Conservation (phyloP, 2,888 invertebrate species). For the Eristalis arbustorum region DNA sequence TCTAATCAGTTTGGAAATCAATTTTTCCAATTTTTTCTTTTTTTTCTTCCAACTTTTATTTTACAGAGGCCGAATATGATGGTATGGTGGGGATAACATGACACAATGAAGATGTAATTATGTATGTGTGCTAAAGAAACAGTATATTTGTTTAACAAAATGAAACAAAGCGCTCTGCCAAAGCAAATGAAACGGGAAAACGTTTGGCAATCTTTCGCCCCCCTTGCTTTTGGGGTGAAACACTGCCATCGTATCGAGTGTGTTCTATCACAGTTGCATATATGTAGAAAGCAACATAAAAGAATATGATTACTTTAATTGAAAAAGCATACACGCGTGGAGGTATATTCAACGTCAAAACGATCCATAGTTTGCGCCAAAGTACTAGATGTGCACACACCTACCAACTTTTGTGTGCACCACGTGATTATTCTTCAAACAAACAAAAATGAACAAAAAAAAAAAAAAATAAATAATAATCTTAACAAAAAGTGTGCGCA, state of each 20-base stretch:
- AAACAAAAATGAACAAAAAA: not conserved
- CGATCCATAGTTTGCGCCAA: conserved; percentile 67
- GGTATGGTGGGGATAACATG: conserved; percentile 83
- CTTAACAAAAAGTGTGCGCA: conserved; percentile 39
- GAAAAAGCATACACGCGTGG: conserved; percentile 59
- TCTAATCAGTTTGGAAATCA: conserved; percentile 80
- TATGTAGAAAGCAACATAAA: not conserved
- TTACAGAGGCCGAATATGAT: conserved; percentile 90
- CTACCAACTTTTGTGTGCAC: not conserved
- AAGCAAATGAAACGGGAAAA: not conserved
- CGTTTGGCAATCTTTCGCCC: conserved; percentile 62
- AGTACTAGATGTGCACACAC: not conserved
- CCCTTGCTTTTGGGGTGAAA: conserved; percentile 19
- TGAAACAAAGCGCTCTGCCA: conserved; percentile 7
- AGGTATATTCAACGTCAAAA: conserved; percentile 69
- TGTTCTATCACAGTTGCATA: conserved; percentile 9
- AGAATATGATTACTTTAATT: not conserved
- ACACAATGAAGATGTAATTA: conserved; percentile 72
- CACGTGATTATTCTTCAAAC: conserved; percentile 21
- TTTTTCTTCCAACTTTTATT: conserved; percentile 80
- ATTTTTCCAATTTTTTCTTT: conserved; percentile 76
- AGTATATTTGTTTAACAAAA: conserved; percentile 16
- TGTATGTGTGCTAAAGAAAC: conserved; percentile 65
- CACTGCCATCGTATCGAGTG: conserved; percentile 45
- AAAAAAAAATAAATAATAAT: conserved; percentile 6